Conservation (phyloP, 1,140 invertebrate species). For the Danaus plexippus region DNA sequence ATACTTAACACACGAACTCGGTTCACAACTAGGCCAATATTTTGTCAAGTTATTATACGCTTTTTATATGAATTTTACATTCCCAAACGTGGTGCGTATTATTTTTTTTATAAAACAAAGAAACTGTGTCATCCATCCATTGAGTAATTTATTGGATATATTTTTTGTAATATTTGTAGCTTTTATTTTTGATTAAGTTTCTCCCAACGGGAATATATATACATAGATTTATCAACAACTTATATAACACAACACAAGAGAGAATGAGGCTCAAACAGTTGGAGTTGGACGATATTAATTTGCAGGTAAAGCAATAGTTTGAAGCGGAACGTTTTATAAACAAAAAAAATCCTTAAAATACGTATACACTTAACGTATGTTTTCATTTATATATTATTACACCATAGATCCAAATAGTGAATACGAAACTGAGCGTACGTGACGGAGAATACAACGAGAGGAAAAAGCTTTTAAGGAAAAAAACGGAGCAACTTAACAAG, state of each 20-base stretch:
- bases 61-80: slow-evolving; percentile 36
- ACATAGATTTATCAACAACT: slow-evolving; percentile 42
- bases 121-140: background rate
- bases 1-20: slow-evolving; percentile 30
- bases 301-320: slow-evolving; percentile 38
- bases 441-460: slow-evolving; percentile 46
- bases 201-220: slow-evolving; percentile 46
- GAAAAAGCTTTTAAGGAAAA: slow-evolving; percentile 27
- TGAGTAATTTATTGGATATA: slow-evolving; percentile 3
- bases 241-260: slow-evolving; percentile 37
- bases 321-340: background rate
- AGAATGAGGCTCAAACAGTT: slow-evolving; percentile 37
- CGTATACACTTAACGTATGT: too few species aligned
- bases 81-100: slow-evolving; percentile 41
- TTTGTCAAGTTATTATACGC: slow-evolving; percentile 32
- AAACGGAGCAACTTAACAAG: slow-evolving; percentile 29
- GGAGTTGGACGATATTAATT: slow-evolving; percentile 50
- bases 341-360: too few species aligned
- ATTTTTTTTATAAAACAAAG: slow-evolving; percentile 1
- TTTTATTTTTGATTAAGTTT: slow-evolving; percentile 52
- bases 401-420: slow-evolving; percentile 48
- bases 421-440: slow-evolving; percentile 45
- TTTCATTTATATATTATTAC: background rate
- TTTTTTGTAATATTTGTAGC: slow-evolving; percentile 27
- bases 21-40: slow-evolving; percentile 27